Base-by-base conservation (phyloP, 2,113 vertebrate genomes). In the Anguilla rostrata region DNA sequence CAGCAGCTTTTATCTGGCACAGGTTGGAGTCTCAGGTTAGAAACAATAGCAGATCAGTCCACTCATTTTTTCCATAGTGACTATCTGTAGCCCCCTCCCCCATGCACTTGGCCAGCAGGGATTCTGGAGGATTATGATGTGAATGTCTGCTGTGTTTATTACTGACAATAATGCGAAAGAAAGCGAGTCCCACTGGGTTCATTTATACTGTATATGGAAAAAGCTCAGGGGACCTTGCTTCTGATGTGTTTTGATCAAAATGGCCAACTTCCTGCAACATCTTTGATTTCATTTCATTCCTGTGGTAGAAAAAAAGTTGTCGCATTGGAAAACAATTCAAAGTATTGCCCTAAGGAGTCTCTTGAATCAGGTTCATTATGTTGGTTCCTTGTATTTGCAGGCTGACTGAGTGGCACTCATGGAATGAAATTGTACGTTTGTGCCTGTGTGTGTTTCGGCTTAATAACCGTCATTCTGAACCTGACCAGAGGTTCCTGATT, bases 181-280 rank as follows among this genome's bases (percentile, higher is more conserved):
- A 53, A 53, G 49, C 11, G 12, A 2, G 49, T 53, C 9, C 12
- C 49, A 53, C 12, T 53, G 49, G 49, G 7, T 53, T 53, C 11
- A 53, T 11, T 11, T 53, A 53, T 9, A n/a, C 26, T 71, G 22
- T 34, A 75, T 26, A n/a, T 75, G 71, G 2, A 34, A 34, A 26
- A 75, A 75, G 22, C 71, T 6, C 71, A 34, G 26, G 26, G 12
- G 56, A 80, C 75, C 84, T 46, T 41, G 39, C 20, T 40, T 60
- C 84, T 85, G 71, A 81, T 85, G 78, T 56, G 79, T 40, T 80
- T n/a, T 85, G 53, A 81, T 53, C 16, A 85, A 80, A 49, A n/a
- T 22, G 57, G 84, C 71, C 75, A 66, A 85, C 46, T 40, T 85
- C 84, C 84, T 85, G 39, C 46, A 78, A 60, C 18, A 60, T 6